Percentiles rank a stretch among this genome's conserved stretches.
Conservation (phyloP, 2,888 invertebrate genomes). For the Dryococelus australis region DNA sequence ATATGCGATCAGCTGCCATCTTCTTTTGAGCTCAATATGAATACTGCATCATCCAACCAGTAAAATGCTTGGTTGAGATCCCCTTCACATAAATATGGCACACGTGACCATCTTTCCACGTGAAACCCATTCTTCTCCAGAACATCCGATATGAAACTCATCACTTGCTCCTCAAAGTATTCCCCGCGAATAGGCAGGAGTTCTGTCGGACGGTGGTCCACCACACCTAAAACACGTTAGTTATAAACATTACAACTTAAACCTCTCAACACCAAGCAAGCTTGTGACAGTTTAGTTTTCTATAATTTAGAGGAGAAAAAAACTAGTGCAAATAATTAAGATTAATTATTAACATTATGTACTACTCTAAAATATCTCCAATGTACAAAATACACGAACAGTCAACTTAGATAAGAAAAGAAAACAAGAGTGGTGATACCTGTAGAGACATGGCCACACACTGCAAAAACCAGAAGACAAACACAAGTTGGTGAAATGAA, state of each 20-base stretch:
- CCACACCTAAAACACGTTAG: constrained; percentile 60
- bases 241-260: constrained; percentile 46
- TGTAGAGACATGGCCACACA: too few species aligned
- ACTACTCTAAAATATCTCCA: too few species aligned
- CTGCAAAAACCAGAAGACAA: too few species aligned
- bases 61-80: constrained; percentile 91
- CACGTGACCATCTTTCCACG: constrained; percentile 84
- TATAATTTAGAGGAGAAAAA: too few species aligned
- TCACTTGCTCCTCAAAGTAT: constrained; percentile 82
- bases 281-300: too few species aligned
- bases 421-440: too few species aligned
- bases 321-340: too few species aligned
- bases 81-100: constrained; percentile 97
- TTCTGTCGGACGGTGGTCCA: constrained; percentile 76
- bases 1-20: not conserved
- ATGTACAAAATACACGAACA: too few species aligned
- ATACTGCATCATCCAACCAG: constrained; percentile 90
- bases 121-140: constrained; percentile 74
- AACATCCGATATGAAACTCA: constrained; percentile 70
- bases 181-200: constrained; percentile 71
- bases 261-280: not conserved
- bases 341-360: too few species aligned
- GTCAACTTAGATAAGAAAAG: too few species aligned
- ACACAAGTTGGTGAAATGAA: too few species aligned
- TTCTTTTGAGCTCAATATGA: constrained; percentile 66